Base-by-base conservation (phyloP, 2,797 vertebrate species). In the Meriones psammophilus region DNA sequence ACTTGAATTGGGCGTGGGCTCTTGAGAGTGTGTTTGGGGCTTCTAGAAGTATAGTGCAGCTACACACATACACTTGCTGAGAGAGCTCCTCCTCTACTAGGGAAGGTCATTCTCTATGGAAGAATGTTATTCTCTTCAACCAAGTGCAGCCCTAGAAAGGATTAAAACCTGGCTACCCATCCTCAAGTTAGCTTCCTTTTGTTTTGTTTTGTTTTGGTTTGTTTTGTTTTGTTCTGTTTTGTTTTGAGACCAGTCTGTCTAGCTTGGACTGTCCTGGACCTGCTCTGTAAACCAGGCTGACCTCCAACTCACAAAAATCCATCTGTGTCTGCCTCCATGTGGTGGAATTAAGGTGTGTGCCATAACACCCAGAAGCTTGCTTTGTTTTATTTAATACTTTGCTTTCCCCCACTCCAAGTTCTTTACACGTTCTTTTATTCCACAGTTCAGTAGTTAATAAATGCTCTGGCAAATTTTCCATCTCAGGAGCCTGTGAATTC, bases 381-480 rank as follows among this genome's bases (percentile, higher is more conserved):
- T 96, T 87, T 94, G 30, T 28, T 74, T 91, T 77, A 2, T 76
- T 46, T 92, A 56, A 8, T 94, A 50, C 10, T 74, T 87, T 73
- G 42, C 66, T 73, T n/a, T 62, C 30, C 30, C 8, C 13, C 22
- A 64, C 7, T 2, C 28, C 5, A 39, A 46, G 33, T 24, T 89
- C 85, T 80, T 95, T 60, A 83, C 39, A 4, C 33, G 66, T 62
- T n/a, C 36, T 26, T 69, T 86, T 79, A 42, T 79, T 96, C 76
- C 60, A 64, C 60, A 54, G 24, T 39, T 69, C 86, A 50, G n/a
- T 58, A 36, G 28, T 93, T 95, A 83, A n/a, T 71, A 33, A 92
- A 36, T 14, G 2, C 89, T 90, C 36, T 87, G 85, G 68, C 24
- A 91, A 89, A 84, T 88, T 76, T 46, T 42, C 39, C 13, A 4